Base-by-base conservation (phyloP, 92 coral and sea anemone species). In the Epizoanthus stellaris region DNA sequence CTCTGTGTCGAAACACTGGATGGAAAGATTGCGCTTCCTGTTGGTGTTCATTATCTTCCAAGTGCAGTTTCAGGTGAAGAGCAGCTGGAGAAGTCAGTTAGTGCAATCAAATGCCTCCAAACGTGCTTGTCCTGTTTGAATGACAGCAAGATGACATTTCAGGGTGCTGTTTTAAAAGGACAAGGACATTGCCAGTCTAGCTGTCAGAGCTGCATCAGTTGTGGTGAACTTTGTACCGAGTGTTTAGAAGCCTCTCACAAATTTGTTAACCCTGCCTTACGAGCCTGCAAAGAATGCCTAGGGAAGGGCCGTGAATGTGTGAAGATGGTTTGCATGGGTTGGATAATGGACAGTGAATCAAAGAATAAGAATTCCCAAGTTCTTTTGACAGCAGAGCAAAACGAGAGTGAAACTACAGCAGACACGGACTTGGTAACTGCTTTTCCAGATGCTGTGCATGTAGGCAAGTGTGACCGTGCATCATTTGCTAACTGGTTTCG, bases 381-480 rank as follows among this genome's bases (percentile, higher is more conserved):
- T 67, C 76, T 75, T 42, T 69, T 67, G 40, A 82, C 34, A 49
- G 76, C 47, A 70, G 68, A 67, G 76, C 64, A 82, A 70, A 67
- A 82, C 49, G 69, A 76, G 62, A 70, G 84, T 80, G 84, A 80
- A 80, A 80, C 84, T 56, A 61, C 63, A 70, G 73, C 38, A 60
- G 84, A 80, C 45, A 70, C 84, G 62, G 68, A 76, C 66, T 65
- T 82, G 69, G 53, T 52, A 25, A 45, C 77, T 38, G 68, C 77
- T 70, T 68, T 82, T 82, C 86, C 86, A 56, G 70, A 70, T 82
- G 86, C 79, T 82, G 86, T 82, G 65, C 86, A 82, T 23, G 25
- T 23, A 23, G 25, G 25, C 25, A 23, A 23, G 67, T 75, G 67
- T 75, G 86, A 76, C 21, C 47, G 67, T 49, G 52, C 62, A 68